Conservation (phyloP, 2,797 vertebrate species). For the Sebastes oblongus region DNA sequence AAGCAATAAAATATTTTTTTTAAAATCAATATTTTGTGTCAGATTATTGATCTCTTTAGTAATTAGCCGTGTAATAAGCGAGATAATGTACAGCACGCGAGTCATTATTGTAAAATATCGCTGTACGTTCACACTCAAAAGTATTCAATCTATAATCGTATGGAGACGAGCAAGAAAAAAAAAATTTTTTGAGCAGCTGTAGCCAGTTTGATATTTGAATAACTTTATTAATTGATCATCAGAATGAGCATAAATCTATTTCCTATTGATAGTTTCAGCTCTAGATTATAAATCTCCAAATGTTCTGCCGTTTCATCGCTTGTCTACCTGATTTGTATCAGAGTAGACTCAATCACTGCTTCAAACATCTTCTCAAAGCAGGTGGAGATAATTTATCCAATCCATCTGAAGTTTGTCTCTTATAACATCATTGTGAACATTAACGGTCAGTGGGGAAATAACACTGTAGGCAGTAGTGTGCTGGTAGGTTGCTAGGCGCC, state of each 20-base stretch:
- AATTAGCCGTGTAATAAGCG: too few relatives aligned
- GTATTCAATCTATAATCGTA: neutral
- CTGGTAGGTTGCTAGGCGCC: conserved; percentile 3
- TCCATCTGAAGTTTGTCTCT: neutral
- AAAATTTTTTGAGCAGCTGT: neutral
- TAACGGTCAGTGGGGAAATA: conserved; percentile 5
- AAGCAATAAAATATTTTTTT: too few relatives aligned
- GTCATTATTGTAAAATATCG: too few relatives aligned
- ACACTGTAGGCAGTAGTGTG: neutral
- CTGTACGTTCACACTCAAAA: neutral
- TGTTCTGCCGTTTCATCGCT: neutral
- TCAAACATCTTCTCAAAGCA: neutral
- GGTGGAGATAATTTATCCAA: neutral
- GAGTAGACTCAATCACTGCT: neutral
- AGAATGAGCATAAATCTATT: neutral
- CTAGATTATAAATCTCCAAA: neutral
- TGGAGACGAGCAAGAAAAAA: neutral
- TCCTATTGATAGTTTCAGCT: neutral
- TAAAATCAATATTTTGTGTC: too few relatives aligned
- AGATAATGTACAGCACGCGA: too few relatives aligned
- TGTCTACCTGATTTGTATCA: neutral
- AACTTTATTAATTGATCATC: neutral
- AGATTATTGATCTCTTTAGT: too few relatives aligned
- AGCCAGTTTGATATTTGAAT: neutral
- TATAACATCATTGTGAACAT: neutral